These are phyloP conservation scores for Lycorma delicatula DNA, from an alignment of 1,140 invertebrate species.

Conservation along the genomic window DNA sequence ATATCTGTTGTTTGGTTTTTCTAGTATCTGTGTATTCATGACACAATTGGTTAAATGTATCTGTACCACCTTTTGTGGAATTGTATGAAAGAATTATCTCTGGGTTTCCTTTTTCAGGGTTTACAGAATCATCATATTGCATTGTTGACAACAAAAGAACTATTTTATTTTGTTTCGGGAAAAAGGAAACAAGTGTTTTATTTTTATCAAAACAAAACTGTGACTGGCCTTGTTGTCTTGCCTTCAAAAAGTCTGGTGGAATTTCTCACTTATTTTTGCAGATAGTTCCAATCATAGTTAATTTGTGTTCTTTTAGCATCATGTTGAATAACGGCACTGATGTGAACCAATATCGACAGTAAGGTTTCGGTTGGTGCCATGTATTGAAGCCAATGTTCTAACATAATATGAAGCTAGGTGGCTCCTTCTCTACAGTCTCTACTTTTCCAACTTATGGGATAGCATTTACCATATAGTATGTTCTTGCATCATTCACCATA, in stretches of 20 bases:
- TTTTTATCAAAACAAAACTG: constrained; percentile 31
- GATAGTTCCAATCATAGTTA: constrained; percentile 20
- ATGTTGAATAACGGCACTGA: constrained; percentile 13
- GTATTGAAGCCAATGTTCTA: too few relatives aligned
- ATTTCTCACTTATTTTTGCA: constrained; percentile 21
- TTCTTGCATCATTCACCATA: too few relatives aligned
- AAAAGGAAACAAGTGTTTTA: constrained; percentile 34
- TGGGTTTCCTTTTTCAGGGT: constrained; percentile 28
- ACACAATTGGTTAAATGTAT: constrained; percentile 38
- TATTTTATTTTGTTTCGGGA: constrained; percentile 29
- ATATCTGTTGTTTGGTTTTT: too few relatives aligned
- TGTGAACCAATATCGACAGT: constrained; percentile 26
- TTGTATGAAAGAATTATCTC: constrained; percentile 40
- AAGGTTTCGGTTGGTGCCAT: constrained; percentile 15
- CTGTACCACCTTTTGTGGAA: constrained; percentile 39
- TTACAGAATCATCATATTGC: constrained; percentile 22
- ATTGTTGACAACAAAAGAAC: constrained; percentile 27
- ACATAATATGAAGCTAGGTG: too few relatives aligned
- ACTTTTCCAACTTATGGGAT: too few relatives aligned
- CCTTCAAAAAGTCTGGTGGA: constrained; percentile 7
- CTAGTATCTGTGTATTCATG: too few relatives aligned
- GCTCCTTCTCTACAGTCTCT: too few relatives aligned
- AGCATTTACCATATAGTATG: too few relatives aligned
- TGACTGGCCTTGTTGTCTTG: constrained; percentile 12
- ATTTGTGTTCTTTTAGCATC: constrained; percentile 13